These are phyloP conservation scores for Cabera pusaria DNA, from an alignment of 2,888 invertebrate species.

Conservation along the genomic window DNA sequence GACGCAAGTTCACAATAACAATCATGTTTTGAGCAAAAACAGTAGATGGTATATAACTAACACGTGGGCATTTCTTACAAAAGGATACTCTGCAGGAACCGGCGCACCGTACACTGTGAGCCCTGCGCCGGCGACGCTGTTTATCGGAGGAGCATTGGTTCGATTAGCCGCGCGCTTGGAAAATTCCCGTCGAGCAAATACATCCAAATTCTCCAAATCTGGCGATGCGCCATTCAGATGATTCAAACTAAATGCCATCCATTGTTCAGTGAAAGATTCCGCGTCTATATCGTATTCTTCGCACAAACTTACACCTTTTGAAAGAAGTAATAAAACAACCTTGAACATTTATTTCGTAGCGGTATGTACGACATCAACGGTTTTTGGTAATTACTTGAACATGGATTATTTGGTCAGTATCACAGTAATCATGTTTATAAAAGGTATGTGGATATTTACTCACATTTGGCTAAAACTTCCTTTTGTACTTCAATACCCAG, in stretches of 20 bases:
- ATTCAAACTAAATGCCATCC: slow-evolving; percentile 90
- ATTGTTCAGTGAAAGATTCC: slow-evolving; percentile 89
- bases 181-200: slow-evolving; percentile 86
- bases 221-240: slow-evolving; percentile 85
- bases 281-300: slow-evolving; percentile 84
- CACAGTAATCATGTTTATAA: not conserved
- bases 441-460: slow-evolving; percentile 44
- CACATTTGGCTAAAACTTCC: slow-evolving; percentile 83
- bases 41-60: slow-evolving; percentile 28
- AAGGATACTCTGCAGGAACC: slow-evolving; percentile 71
- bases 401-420: not conserved
- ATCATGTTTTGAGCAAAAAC: slow-evolving; percentile 18
- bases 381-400: slow-evolving; percentile 2
- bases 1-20: slow-evolving; percentile 21
- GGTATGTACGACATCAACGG: slow-evolving; percentile 11
- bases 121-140: slow-evolving; percentile 64
- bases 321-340: slow-evolving; percentile 69
- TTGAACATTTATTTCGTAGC: slow-evolving; percentile 68
- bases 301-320: slow-evolving; percentile 86
- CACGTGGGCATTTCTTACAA: slow-evolving; percentile 59
- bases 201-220: slow-evolving; percentile 81
- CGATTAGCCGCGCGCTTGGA: slow-evolving; percentile 71
- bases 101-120: slow-evolving; percentile 66
- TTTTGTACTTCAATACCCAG: slow-evolving; percentile 82
- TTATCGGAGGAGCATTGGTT: slow-evolving; percentile 55